Conservation (phyloP, 2,113 vertebrate species). For the Caretta caretta region DNA sequence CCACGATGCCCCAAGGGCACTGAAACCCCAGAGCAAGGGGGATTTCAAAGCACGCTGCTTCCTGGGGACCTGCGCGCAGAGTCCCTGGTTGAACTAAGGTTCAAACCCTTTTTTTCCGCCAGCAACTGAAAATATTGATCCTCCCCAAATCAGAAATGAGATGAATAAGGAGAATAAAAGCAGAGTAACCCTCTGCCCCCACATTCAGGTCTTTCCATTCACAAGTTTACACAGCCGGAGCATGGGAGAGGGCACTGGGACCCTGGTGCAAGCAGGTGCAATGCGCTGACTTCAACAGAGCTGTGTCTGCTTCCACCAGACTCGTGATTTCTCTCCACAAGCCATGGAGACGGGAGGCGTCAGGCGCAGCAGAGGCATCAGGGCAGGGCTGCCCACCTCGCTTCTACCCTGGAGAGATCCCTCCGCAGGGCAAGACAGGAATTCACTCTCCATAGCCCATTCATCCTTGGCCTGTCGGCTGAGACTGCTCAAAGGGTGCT, state of each 20-base stretch:
- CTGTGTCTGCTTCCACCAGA: neutral
- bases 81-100: neutral
- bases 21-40: neutral
- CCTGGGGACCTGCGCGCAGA: neutral
- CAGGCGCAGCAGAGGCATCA: neutral
- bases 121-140: neutral
- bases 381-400: neutral
- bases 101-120: fast-evolving
- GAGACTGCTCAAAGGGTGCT: neutral
- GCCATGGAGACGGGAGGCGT: neutral
- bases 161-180: neutral
- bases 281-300: neutral
- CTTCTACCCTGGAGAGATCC: neutral
- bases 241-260: neutral
- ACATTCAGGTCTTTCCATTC: neutral
- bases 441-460: neutral
- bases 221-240: neutral
- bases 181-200: neutral
- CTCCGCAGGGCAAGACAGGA: neutral
- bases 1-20: fast-evolving
- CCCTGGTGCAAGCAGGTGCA: neutral
- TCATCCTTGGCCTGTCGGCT: neutral
- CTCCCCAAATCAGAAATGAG: neutral
- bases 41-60: fast-evolving
- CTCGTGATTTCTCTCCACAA: neutral